phyloP scores from a whole-genome alignment of 1,140 invertebrate genomes.

The Pygmarrhopalites habei region DNA sequence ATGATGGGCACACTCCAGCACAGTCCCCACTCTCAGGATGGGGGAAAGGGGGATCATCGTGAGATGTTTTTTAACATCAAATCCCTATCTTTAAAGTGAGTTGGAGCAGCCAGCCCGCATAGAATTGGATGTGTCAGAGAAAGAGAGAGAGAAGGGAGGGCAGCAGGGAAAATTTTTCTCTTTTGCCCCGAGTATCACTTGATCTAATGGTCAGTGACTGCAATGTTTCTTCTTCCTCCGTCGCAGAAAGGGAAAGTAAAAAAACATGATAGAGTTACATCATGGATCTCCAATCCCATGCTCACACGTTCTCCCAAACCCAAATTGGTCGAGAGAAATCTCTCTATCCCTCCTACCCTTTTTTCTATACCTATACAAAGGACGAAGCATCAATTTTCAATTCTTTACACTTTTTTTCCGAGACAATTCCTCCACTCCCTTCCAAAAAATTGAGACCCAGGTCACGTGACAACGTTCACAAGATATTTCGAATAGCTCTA shows the following conservation, averaged over 20 bases:
- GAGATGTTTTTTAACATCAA: constrained; percentile 3
- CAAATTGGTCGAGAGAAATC: too few species aligned
- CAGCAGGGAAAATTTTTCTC: too few species aligned
- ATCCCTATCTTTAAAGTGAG: constrained; percentile 2
- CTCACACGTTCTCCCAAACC: not conserved
- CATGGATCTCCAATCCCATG: too few species aligned
- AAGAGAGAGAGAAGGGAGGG: too few species aligned
- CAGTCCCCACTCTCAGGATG: too few species aligned
- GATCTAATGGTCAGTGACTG: not conserved
- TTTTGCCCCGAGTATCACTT: not conserved
- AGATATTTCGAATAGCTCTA: constrained; percentile 1
- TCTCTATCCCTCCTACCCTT: not conserved
- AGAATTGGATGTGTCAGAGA: too few species aligned
- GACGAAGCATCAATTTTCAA: constrained; percentile 5
- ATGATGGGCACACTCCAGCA: too few species aligned
- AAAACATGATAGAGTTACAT: too few species aligned
- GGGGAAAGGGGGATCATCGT: constrained; percentile 1
- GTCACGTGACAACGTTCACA: constrained; percentile 3
- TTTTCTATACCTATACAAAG: not conserved
- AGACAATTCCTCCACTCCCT: not conserved
- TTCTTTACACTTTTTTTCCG: not conserved
- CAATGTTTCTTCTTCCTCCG: too few species aligned
- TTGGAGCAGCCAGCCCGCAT: not conserved
- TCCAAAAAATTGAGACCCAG: too few species aligned
- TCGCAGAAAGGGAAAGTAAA: too few species aligned